phyloP scores from a whole-genome alignment of 1,140 invertebrate genomes.

The Gryon sp. region DNA sequence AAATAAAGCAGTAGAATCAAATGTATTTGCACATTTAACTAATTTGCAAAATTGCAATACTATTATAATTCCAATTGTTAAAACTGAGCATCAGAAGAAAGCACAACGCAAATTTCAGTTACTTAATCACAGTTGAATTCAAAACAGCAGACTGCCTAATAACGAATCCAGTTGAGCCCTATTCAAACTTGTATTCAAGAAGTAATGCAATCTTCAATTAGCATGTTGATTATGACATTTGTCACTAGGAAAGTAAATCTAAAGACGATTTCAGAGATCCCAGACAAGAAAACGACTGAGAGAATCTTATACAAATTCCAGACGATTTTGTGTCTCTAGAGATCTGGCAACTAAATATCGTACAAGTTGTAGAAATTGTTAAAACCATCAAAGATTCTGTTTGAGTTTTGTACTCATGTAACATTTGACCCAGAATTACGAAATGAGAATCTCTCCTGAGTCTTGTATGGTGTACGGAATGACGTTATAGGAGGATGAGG shows the following conservation, averaged over 20 bases:
- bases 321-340: conserved; percentile 8
- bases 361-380: conserved; percentile 39
- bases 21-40: too few relatives aligned
- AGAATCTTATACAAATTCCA: conserved; percentile 29
- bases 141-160: conserved; percentile 28
- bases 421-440: conserved; percentile 53
- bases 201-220: conserved; percentile 49
- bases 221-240: conserved; percentile 45
- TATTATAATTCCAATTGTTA: background rate
- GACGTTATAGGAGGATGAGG: conserved; percentile 1
- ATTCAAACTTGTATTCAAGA: conserved; percentile 25
- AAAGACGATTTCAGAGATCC: conserved; percentile 4
- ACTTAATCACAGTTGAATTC: conserved; percentile 22
- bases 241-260: conserved; percentile 29
- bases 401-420: conserved; percentile 37
- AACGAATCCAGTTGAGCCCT: conserved; percentile 24
- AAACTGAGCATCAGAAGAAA: background rate
- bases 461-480: conserved; percentile 20
- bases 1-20: too few relatives aligned
- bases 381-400: conserved; percentile 49
- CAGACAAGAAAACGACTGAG: conserved; percentile 21
- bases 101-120: background rate
- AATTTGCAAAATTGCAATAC: too few relatives aligned
- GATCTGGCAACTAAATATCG: conserved; percentile 6
- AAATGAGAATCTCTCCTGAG: conserved; percentile 51